Conservation (phyloP, 2,888 invertebrate genomes). For the Euclidia mi region DNA sequence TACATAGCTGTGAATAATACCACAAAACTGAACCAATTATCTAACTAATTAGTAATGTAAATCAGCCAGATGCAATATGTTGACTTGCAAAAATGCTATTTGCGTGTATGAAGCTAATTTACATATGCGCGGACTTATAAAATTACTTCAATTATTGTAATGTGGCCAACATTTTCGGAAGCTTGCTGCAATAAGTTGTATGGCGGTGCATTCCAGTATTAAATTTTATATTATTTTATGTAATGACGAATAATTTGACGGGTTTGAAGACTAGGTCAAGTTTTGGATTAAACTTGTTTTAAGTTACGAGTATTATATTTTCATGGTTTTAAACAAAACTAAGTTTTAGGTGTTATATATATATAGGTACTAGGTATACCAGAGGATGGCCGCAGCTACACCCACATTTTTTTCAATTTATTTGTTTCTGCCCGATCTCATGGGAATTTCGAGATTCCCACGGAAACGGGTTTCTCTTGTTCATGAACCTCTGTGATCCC, state of each 20-base stretch:
- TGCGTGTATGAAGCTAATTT: conserved; percentile 26
- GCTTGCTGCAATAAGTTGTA: background rate
- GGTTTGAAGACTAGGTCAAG: background rate
- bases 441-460: too few relatives aligned
- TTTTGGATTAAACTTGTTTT: too few relatives aligned
- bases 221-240: background rate
- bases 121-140: conserved; percentile 23
- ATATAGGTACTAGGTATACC: too few relatives aligned
- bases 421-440: too few relatives aligned
- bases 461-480: too few relatives aligned
- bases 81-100: conserved; percentile 27
- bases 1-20: conserved; percentile 2
- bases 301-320: too few relatives aligned
- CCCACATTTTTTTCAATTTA: too few relatives aligned
- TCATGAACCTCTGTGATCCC: too few relatives aligned
- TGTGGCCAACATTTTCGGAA: conserved; percentile 3
- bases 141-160: conserved; percentile 22
- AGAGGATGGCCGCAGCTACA: too few relatives aligned
- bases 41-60: conserved; percentile 16
- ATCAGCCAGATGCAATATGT: conserved; percentile 10
- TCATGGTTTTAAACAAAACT: too few relatives aligned
- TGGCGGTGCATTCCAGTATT: background rate
- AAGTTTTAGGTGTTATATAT: too few relatives aligned
- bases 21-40: conserved; percentile 8
- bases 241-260: background rate